phyloP scores from a whole-genome alignment of 1,140 invertebrate genomes.

The Linepithema humile region DNA sequence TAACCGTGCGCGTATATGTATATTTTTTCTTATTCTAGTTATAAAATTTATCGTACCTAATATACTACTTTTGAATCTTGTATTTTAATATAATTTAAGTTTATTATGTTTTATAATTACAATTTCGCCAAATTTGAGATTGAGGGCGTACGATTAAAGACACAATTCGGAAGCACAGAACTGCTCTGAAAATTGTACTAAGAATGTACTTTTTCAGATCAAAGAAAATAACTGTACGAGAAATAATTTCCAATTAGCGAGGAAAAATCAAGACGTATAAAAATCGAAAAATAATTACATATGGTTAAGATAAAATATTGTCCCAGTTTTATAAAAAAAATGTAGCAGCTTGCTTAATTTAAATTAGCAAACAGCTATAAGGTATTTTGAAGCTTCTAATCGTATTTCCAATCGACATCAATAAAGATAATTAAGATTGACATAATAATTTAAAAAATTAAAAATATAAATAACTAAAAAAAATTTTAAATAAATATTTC shows the following conservation, averaged over 20 bases:
- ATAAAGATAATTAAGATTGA: background rate
- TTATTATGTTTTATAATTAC: background rate
- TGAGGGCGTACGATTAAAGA: too few species aligned
- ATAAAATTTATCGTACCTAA: background rate
- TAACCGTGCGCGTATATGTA: background rate
- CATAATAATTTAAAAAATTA: too few species aligned
- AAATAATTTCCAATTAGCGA: background rate
- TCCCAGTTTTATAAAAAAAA: background rate
- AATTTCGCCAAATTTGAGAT: background rate
- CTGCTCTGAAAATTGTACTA: background rate
- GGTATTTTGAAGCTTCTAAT: background rate
- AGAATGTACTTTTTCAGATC: slow-evolving; percentile 5
- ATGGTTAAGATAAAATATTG: background rate
- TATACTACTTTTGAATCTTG: background rate
- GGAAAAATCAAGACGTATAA: background rate
- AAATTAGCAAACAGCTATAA: background rate
- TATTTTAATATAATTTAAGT: background rate
- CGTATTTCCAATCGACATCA: background rate
- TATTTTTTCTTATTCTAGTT: background rate
- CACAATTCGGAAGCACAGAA: background rate
- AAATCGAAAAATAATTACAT: background rate
- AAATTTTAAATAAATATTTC: too few species aligned
- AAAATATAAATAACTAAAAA: too few species aligned
- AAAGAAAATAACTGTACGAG: background rate
- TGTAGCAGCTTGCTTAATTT: background rate